Evolutionary conservation across 2,888 invertebrate species (phyloP).

Genomic region (Ectobius pallidus): DNA sequence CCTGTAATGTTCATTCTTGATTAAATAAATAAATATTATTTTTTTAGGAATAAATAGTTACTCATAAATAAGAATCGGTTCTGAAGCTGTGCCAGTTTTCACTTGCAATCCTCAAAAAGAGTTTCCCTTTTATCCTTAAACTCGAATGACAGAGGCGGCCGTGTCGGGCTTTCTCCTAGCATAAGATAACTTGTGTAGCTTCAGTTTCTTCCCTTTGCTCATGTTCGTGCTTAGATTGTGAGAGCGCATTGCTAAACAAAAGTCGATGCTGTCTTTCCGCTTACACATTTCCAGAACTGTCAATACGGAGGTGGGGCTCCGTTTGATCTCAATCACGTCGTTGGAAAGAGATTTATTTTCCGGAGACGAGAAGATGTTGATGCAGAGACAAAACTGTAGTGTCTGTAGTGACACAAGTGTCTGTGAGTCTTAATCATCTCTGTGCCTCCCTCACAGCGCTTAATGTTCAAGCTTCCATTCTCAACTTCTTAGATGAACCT

Average conservation of each 20-base stretch:
- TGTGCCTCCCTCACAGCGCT: not conserved
- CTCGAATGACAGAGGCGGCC: too few relatives aligned
- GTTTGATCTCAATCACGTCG: constrained; percentile 5
- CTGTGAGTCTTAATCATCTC: not conserved
- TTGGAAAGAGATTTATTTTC: not conserved
- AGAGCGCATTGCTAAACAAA: not conserved
- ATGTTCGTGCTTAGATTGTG: not conserved
- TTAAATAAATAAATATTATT: too few relatives aligned
- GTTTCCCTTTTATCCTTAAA: too few relatives aligned
- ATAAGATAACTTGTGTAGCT: too few relatives aligned
- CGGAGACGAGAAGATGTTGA: not conserved
- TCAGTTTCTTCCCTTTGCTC: too few relatives aligned
- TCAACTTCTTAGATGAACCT: too few relatives aligned
- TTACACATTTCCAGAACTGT: not conserved
- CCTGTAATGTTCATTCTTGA: too few relatives aligned
- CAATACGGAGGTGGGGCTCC: not conserved
- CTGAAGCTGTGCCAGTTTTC: too few relatives aligned
- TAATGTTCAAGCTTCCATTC: not conserved
- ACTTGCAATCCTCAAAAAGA: too few relatives aligned
- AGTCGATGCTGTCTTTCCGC: not conserved
- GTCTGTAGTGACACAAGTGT: not conserved
- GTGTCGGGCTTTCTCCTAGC: too few relatives aligned
- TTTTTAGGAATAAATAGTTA: too few relatives aligned
- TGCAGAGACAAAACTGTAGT: not conserved
- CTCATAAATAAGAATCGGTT: too few relatives aligned